phyloP scores from a whole-genome alignment of 1,140 invertebrate genomes.

The Caerostris darwini region DNA sequence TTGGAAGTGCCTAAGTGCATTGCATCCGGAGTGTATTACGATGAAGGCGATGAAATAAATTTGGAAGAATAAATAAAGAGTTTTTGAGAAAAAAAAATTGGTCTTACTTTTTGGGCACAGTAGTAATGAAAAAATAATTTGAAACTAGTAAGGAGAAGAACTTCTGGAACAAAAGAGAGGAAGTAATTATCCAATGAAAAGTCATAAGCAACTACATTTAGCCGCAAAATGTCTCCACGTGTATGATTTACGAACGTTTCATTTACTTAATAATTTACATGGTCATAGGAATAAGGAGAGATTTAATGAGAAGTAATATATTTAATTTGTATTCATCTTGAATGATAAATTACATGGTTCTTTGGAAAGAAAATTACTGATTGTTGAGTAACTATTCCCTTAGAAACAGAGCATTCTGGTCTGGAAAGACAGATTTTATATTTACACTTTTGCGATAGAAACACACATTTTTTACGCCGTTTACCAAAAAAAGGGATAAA shows the following conservation, averaged over 20 bases:
- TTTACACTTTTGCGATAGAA: too few relatives aligned
- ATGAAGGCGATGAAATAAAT: too few relatives aligned
- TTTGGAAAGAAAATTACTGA: background rate
- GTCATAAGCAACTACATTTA: background rate
- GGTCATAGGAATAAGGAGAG: background rate
- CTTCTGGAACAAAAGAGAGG: background rate
- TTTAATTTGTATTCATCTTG: background rate
- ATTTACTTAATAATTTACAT: background rate
- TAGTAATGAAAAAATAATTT: too few relatives aligned
- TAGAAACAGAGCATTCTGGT: background rate
- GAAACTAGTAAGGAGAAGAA: too few relatives aligned
- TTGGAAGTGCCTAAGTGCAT: too few relatives aligned
- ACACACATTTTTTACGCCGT: too few relatives aligned
- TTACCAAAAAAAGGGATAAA: too few relatives aligned
- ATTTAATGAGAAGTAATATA: background rate
- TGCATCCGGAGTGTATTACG: too few relatives aligned
- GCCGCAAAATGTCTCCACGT: background rate
- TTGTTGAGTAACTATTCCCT: background rate
- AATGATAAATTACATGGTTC: background rate
- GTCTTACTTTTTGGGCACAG: too few relatives aligned
- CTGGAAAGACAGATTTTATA: too few relatives aligned
- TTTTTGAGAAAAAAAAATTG: too few relatives aligned
- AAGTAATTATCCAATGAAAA: slow-evolving; percentile 13
- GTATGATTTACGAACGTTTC: background rate
- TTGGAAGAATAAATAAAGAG: too few relatives aligned